Base-by-base conservation (phyloP, 2,113 vertebrate genomes). In the Etheostoma cragini region DNA sequence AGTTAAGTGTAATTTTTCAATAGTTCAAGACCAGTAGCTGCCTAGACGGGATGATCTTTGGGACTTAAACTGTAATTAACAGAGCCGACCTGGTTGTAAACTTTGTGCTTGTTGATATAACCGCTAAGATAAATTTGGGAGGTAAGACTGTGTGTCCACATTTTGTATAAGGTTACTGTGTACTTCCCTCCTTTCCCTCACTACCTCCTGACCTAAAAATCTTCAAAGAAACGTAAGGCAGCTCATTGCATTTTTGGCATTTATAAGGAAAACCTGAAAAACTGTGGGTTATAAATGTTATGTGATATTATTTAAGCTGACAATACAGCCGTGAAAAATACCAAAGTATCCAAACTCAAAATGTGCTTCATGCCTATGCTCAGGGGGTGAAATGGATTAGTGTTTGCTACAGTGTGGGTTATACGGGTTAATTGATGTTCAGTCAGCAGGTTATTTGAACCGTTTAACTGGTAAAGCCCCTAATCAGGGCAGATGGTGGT, bases 1-100 rank as follows among this genome's bases (percentile, higher is more conserved):
- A 88, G 77, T 88, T 89, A 80, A 83, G 72, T 90, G 66, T 84
- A 81, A 75, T 90, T 90, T 95, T 90, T 89, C 77, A 75, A 85
- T 35, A 82, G 83, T 76, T 86, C 71, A 70, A 77, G 22, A 71
- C 58, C 70, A 61, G 76, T n/a, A 70, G 82, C 77, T 68, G 78
- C 79, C 38, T 22, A 42, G 30, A 64, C n/a, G 42, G 52, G 57
- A 22, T 5, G 78, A 81, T 84, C 66, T 65, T 66, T 50, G 24
- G 6, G 76, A 78, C 75, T 79, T 30, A 35, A 81, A 66, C 61
- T 52, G 75, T 82, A 90, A 89, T 72, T 87, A 50, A 68, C 11
- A 1, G 30, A 33, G 72, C 12, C 13, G 71, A 72, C 76, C 68
- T 1, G 67, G 68, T 71, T 80, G 75, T 91, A 82, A 89, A 91